Evolutionary conservation across 2,888 invertebrate genomes (phyloP), one percentile per base, ranked within the genome.

Genomic region (Drosophila conformis): DNA sequence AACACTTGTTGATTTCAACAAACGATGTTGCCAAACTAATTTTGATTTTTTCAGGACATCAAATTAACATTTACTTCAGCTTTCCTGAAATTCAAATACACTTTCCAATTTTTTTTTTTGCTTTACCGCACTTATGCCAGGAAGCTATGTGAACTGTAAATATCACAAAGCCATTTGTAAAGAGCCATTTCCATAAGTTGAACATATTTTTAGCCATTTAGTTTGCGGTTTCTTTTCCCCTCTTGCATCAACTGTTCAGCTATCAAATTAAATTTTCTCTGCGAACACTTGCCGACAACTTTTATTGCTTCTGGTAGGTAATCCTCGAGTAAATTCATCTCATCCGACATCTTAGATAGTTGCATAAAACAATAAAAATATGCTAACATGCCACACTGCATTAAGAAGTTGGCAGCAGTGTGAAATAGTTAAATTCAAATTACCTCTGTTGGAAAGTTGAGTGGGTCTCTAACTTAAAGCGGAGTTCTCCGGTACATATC

Each of bases 181-280:
- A 58, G 49, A 51, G 35, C 56, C 58, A 65, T 76, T 76, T 76
- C 42, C 75, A 70, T 66, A 76, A 63, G 59, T 29, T 38, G 46
- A 56, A 76, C 71, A 65, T 66, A 63, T 56, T 76, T 61, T 67
- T 40, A 25, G 59, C 49, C 60, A 71, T 61, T 76, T 76, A 57
- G 60, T 18, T 66, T 64, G 53, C 42, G 40, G 53, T 38, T 64
- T 58, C 42, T n/a, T 27, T 29, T 7, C 38, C 58, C 52, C 46
- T 67, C 40, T 33, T 31, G 35, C 51, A 27, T 27, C 59, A 67
- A 60, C 42, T 38, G 64, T 38, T n/a, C 27, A 38, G 27, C 54
- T 13, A 64, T 68, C 61, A 65, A 77, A 65, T 62, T 62, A 42
- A 49, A 72, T 73, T 64, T 76, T 56, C 60, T 53, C n/a, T 54